Base-by-base conservation (phyloP, 2,797 vertebrate genomes). In the Oophaga sylvatica region DNA sequence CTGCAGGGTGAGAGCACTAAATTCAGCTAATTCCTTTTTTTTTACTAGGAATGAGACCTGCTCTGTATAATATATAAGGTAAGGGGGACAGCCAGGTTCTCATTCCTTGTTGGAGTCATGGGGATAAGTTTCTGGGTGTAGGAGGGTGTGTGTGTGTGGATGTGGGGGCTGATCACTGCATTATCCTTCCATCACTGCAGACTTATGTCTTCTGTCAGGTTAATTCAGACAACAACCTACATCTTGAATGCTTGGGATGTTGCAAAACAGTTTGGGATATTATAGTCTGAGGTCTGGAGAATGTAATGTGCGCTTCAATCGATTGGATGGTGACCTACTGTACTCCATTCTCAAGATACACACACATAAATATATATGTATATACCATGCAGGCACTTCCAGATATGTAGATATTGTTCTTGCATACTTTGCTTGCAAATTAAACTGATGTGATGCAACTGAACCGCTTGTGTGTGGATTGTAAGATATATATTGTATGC, bases 31-130 rank as follows among this genome's bases (percentile, higher is more conserved):
- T 91, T 91, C 92, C 91, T 92, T 93, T 89, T 91, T 90, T 94
- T 5, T 53, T 41, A 41, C 91, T 93, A 87, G 92, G 22, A 75
- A 91, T 93, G 92, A 94, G 90, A 88, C 90, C 91, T 91, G 92
- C 90, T 91, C 93, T 91, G 94, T 92, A 94, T 93, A 93, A 90
- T 90, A 89, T 94, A 91, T 20, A 94, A 96, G 96, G 97, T 97
- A 95, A 95, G 96, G 95, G 93, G 88, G 92, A 91, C 90, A 91
- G 91, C 91, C 92, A 92, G 92, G 89, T 90, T 94, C 70, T 81
- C 19, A 29, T 70, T 83, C 93, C 93, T 92, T 87, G 63, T 63
- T 59, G 41, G 92, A 92, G 79, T 65, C 93, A 92, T 93, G 94
- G 92, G 93, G 9, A 89, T 78, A 91, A 87, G 87, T 91, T 91